Evolutionary conservation across 2,888 invertebrate species (phyloP), one percentile per base, ranked within the genome.

Genomic region (Protophormia terraenovae): DNA sequence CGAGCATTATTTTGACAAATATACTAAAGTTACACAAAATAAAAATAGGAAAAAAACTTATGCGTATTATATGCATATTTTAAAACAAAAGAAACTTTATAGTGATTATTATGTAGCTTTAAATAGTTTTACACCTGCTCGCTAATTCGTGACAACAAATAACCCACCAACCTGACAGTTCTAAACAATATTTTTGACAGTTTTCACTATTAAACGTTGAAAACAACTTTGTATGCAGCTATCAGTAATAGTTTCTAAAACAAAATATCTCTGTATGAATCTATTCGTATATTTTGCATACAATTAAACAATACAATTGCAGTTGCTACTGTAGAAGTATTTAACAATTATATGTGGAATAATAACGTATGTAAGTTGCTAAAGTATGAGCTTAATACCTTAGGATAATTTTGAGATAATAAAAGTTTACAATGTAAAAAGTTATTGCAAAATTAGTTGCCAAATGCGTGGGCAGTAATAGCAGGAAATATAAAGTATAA

Each of bases 361-460:
- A 60, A 16, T 19, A 60, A 35, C 32, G 19, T 16, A 35, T 35
- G 60, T 60, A 60, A 60, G 60, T 35, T 19, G 16, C 12, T 12
- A 35, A 35, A 35, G 35, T 19, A 19, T 60, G 4, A 60, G 60
- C 19, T 19, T 32, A 73, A 60, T 60, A 73, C 60, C 60, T 60
- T 24, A 45, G 22, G 47, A 73, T 60, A 73, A 73, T 73, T 73
- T 50, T 29, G 47, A 60, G 60, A 73, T 73, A 73, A 60, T 62
- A 60, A 73, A 60, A 73, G 27, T 47, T 60, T 62, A 47, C 32
- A 62, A 60, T 16, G 45, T 32, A 19, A 60, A 60, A 35, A 35
- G 12, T 60, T 60, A 5, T 60, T 60, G 5, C 47, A 14, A 60
- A 73, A 62, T 32, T 19, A 32, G 58, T 72, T 60, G 64, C 12